A percentile compares a stretch with the other conserved stretches of the same genome.
These are phyloP conservation scores for Drosophila mauritiana DNA, from an alignment of 1,140 invertebrate species.

Conservation along the genomic window DNA sequence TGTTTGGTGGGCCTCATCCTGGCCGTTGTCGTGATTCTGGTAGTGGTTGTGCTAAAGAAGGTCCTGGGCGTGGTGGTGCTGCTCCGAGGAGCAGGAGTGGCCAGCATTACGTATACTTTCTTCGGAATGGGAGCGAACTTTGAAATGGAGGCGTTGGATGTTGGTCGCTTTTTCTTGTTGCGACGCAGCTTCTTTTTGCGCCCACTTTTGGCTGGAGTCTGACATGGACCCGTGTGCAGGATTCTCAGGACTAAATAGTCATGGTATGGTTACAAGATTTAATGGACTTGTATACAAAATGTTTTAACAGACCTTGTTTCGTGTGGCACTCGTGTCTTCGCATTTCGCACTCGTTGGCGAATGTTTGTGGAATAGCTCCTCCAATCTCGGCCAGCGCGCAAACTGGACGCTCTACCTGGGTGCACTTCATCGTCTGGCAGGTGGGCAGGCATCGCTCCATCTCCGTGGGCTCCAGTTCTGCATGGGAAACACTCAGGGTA, in stretches of 20 bases:
- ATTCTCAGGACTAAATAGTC: conserved; percentile 30
- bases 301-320: conserved; percentile 40
- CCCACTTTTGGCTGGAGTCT: background rate
- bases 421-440: conserved; percentile 52
- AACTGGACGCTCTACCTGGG: conserved; percentile 27
- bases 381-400: conserved; percentile 39
- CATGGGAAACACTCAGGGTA: background rate
- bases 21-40: background rate
- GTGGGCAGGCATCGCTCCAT: conserved; percentile 50
- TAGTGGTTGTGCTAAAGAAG: conserved; percentile 6
- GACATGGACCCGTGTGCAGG: conserved; percentile 42
- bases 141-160: background rate
- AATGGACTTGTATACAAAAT: background rate
- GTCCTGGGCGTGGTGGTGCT: background rate
- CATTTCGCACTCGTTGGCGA: conserved; percentile 60
- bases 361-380: conserved; percentile 27
- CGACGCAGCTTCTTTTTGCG: conserved; percentile 5
- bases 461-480: conserved; percentile 64
- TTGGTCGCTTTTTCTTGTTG: background rate
- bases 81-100: background rate
- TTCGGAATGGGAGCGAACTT: background rate
- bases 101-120: conserved; percentile 20
- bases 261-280: background rate
- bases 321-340: conserved; percentile 41
- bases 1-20: background rate